A percentile compares a stretch with the other conserved stretches of the same genome.
Conservation (phyloP, 2,113 vertebrate species). For the Labrus mixtus region DNA sequence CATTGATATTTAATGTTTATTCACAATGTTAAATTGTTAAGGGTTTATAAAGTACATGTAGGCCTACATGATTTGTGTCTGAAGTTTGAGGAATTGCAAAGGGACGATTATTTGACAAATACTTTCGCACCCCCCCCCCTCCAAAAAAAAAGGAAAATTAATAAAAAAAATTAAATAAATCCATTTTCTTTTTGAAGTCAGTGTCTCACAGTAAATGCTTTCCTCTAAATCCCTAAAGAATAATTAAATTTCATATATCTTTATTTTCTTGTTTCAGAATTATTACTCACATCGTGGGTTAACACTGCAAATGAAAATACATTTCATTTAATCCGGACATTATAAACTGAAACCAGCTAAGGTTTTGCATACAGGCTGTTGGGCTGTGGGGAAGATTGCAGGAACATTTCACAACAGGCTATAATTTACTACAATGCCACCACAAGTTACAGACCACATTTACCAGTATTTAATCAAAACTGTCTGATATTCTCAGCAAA, state of each 20-base stretch:
- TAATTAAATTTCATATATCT: background rate
- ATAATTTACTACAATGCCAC: background rate
- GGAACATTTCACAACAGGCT: background rate
- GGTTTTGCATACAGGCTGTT: background rate
- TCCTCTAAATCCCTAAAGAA: conserved; percentile 3
- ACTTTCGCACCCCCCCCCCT: too few relatives aligned
- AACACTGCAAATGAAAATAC: background rate
- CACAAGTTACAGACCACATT: background rate
- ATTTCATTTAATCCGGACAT: background rate
- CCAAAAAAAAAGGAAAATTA: too few relatives aligned
- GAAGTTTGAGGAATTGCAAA: background rate
- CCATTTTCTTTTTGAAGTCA: too few relatives aligned
- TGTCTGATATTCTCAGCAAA: too few relatives aligned
- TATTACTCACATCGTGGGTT: background rate
- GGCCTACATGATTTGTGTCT: background rate
- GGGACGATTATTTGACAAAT: too few relatives aligned
- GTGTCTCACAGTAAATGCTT: background rate
- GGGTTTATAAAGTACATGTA: too few relatives aligned
- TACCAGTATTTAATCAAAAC: background rate
- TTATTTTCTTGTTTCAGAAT: background rate
- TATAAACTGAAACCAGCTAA: background rate
- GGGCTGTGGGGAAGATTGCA: background rate
- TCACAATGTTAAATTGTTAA: background rate
- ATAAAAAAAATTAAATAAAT: too few relatives aligned
- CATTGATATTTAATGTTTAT: too few relatives aligned